Evolutionary conservation across 1,140 invertebrate genomes (phyloP).

Genomic region (Maconellicoccus hirsutus): DNA sequence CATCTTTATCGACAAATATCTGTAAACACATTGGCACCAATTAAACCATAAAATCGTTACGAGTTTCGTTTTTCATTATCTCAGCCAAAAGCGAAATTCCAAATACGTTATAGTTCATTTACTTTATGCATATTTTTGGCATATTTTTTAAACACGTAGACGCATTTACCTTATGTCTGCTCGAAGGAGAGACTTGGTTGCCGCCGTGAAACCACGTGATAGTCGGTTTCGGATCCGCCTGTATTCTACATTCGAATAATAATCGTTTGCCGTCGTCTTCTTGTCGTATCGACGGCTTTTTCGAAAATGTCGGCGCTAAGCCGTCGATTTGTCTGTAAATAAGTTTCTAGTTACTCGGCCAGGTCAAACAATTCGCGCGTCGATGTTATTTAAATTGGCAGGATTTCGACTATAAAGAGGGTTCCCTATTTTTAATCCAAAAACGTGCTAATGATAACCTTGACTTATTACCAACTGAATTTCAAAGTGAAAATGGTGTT

Average conservation of each 20-base stretch:
- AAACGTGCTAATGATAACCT: too few relatives aligned
- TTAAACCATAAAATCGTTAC: not conserved
- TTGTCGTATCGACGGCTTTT: constrained; percentile 92
- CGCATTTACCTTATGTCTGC: constrained; percentile 63
- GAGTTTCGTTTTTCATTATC: not conserved
- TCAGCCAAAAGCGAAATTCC: not conserved
- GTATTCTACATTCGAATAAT: constrained; percentile 89
- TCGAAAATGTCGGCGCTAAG: constrained; percentile 90
- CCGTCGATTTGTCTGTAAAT: constrained; percentile 84
- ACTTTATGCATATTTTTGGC: not conserved
- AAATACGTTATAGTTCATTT: constrained; percentile 6
- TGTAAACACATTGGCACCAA: constrained; percentile 34
- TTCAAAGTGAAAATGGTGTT: too few relatives aligned
- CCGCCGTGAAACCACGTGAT: constrained; percentile 88
- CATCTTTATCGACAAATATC: constrained; percentile 78
- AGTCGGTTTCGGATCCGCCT: constrained; percentile 81
- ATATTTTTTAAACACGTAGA: too few relatives aligned
- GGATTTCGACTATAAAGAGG: too few relatives aligned
- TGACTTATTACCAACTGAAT: too few relatives aligned
- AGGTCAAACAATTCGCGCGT: too few relatives aligned
- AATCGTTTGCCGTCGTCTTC: constrained; percentile 92
- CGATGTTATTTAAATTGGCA: too few relatives aligned
- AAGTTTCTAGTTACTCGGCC: too few relatives aligned
- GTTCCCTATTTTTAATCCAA: too few relatives aligned
- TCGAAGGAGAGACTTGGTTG: constrained; percentile 55